These are phyloP conservation scores for Gallinago undulata DNA, from an alignment of 2,113 vertebrate genomes.

Conservation along the genomic window DNA sequence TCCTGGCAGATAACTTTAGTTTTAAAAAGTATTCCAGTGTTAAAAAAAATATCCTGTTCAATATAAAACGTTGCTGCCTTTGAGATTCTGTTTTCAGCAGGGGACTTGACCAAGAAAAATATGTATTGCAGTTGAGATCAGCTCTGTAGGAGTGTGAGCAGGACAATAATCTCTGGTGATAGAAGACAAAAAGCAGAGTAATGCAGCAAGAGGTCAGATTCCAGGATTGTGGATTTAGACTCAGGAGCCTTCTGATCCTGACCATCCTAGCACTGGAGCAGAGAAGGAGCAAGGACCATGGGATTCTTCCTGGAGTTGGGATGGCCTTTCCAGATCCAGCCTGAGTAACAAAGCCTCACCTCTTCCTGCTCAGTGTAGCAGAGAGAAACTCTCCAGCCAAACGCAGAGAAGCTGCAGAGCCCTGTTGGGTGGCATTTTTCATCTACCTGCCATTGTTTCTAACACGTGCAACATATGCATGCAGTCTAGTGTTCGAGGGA, in stretches of 20 bases:
- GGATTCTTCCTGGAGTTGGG: not conserved
- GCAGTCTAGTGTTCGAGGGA: not conserved
- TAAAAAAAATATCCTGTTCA: not conserved
- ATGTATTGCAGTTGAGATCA: not conserved
- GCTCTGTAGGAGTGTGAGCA: not conserved
- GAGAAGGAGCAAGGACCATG: not conserved
- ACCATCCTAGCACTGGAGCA: no score
- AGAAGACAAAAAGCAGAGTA: not conserved
- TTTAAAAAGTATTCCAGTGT: not conserved
- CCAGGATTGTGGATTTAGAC: not conserved
- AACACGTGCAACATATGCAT: accelerated
- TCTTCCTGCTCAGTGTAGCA: not conserved
- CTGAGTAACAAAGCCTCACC: not conserved
- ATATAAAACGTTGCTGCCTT: not conserved
- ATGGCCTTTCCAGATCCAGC: not conserved
- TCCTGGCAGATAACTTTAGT: not conserved
- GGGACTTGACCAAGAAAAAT: not conserved
- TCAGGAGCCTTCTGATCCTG: not conserved
- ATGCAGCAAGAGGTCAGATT: not conserved
- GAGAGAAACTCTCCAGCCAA: not conserved
- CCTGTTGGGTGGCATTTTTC: not conserved
- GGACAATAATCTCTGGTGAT: not conserved
- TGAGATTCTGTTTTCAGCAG: not conserved
- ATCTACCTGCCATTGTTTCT: not conserved
- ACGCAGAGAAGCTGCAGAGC: not conserved